A percentile compares a stretch with the other conserved stretches of the same genome.
phyloP scores from a whole-genome alignment of 2,888 invertebrate species.

The Cartodere bifasciata region DNA sequence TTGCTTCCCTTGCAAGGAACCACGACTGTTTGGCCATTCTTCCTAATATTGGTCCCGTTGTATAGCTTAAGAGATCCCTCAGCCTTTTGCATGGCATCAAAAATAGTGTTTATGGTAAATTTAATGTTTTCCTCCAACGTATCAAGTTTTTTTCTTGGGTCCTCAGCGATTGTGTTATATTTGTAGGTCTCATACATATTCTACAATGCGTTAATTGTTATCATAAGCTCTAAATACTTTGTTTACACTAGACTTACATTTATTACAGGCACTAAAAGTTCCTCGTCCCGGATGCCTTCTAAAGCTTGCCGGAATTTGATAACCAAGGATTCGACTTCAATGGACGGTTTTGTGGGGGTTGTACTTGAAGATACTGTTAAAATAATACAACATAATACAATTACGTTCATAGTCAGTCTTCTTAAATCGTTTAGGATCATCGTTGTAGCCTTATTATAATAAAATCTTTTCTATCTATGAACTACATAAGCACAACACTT shows the following conservation, averaged over 20 bases:
- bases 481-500: too few relatives aligned
- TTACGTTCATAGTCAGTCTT: too few relatives aligned
- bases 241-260: constrained; percentile 21
- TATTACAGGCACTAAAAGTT: constrained; percentile 28
- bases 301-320: constrained; percentile 25
- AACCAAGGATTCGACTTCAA: constrained; percentile 4
- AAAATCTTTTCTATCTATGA: too few relatives aligned
- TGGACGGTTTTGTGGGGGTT: too few relatives aligned
- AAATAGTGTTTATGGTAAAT: constrained; percentile 26
- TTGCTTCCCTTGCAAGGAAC: constrained; percentile 18
- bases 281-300: constrained; percentile 26
- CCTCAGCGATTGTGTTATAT: constrained; percentile 22
- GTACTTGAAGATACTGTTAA: too few relatives aligned
- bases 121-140: constrained; percentile 27
- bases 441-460: too few relatives aligned
- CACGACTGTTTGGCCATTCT: constrained; percentile 15
- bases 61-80: constrained; percentile 19
- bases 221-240: not conserved
- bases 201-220: constrained; percentile 20
- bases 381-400: too few relatives aligned
- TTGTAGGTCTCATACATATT: constrained; percentile 30
- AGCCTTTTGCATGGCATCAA: constrained; percentile 26
- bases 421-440: too few relatives aligned
- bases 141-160: constrained; percentile 24
- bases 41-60: constrained; percentile 4